Evolutionary conservation across 1,140 invertebrate species (phyloP), one percentile per base, ranked within the genome.

Genomic region (Nephila pilipes): DNA sequence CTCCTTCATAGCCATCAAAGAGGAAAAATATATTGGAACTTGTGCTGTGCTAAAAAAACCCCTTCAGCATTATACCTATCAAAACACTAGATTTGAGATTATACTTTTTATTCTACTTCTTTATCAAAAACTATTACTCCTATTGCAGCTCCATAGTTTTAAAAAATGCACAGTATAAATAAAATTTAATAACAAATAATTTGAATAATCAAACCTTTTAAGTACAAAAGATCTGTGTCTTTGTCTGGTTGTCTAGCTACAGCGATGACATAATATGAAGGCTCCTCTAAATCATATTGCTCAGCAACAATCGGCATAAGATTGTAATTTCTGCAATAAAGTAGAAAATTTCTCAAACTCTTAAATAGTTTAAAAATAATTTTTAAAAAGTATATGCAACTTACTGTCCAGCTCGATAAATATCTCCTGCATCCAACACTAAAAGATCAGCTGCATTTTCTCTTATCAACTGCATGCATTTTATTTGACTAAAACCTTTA

Each of bases 211-310:
- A 93, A 94, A 96, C 97, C 98, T 95, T 97, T 97, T 0, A 99
- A 95, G 95, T 98, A 99, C 0, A 98, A 97, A 0, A 99, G 95
- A 94, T 98, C 98, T 0, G 98, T 98, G 65, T 97, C 97, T 0
- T 97, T 97, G 95, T 99, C 98, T 87, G 97, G 97, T 95, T 98
- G 97, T 95, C 98, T 98, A 0, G 98, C 97, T 0, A 99, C 98
- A 18, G 98, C 99, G 1, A 99, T 99, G 0, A 98, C 98, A 95
- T 99, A 99, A 95, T 99, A 99, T 94, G 98, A 97, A 0, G 97
- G 97, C 92, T 97, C 96, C 69, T 97, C 97, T 60, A 98, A 96
- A 95, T 98, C 98, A 95, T 99, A 99, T 8, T 98, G 97, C 96
- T 99, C 98, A 3, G 98, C 97, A 95, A 99, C 97, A 95, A 99